These are phyloP conservation scores for Heliconius erato DNA, from an alignment of 2,888 invertebrate species.

Conservation along the genomic window DNA sequence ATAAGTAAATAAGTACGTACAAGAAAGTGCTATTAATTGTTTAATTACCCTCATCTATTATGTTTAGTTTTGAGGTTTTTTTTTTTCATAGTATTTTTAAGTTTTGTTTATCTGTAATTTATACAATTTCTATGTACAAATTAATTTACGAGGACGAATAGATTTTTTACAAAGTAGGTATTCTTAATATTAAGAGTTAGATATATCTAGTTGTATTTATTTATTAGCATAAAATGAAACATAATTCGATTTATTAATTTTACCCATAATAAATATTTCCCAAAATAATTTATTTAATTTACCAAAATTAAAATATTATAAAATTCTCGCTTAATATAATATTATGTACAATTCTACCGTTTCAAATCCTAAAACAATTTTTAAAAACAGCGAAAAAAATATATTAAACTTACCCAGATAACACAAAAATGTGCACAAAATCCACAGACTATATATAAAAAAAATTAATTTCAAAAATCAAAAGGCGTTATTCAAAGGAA, in stretches of 20 bases:
- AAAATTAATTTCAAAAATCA: background rate
- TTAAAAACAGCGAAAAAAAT: too few species aligned
- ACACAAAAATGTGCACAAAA: background rate
- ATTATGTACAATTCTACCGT: too few species aligned
- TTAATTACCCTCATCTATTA: background rate
- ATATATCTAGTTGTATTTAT: background rate
- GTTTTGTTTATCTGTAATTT: background rate
- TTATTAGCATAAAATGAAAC: background rate
- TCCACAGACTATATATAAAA: background rate
- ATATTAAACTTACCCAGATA: conserved; percentile 6
- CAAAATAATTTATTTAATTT: too few species aligned
- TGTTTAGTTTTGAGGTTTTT: background rate
- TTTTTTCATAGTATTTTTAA: background rate
- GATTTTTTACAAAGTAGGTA: too few species aligned
- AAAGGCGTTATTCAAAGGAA: conserved; percentile 19
- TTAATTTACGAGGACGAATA: background rate
- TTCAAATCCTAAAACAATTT: too few species aligned
- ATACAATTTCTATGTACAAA: background rate
- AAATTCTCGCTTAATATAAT: too few species aligned
- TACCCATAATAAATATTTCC: too few species aligned
- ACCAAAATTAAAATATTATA: too few species aligned
- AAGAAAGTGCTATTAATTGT: background rate
- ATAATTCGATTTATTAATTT: background rate
- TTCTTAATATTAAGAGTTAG: too few species aligned
- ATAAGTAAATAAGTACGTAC: background rate